Conservation (phyloP, 2,888 invertebrate species). For the Mimachlamys varia region DNA sequence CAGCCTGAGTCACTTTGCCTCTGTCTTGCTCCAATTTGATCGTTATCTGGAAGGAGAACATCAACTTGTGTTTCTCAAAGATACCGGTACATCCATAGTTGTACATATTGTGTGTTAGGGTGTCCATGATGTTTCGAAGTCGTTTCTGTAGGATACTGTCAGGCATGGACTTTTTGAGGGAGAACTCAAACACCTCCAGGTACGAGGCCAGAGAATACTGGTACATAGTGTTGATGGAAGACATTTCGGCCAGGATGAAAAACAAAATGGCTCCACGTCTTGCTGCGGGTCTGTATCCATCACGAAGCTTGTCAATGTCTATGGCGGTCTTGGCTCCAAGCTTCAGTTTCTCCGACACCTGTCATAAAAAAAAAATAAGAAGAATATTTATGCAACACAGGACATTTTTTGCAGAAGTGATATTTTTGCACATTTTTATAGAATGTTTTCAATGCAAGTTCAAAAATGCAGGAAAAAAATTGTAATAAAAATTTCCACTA, state of each 20-base stretch:
- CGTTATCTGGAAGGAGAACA: conserved; percentile 95
- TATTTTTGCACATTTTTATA: too few relatives aligned
- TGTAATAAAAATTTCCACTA: too few relatives aligned
- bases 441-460: too few relatives aligned
- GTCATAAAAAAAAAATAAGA: conserved; percentile 37
- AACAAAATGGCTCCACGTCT: conserved; percentile 94
- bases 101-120: conserved; percentile 93
- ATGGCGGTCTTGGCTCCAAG: conserved; percentile 89
- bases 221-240: conserved; percentile 94
- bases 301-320: conserved; percentile 92
- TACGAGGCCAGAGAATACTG: conserved; percentile 94
- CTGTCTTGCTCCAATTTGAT: conserved; percentile 90
- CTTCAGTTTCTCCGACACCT: conserved; percentile 89
- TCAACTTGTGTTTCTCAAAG: conserved; percentile 94
- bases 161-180: conserved; percentile 91
- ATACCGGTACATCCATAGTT: conserved; percentile 96
- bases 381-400: too few relatives aligned
- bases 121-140: conserved; percentile 91
- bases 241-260: conserved; percentile 95
- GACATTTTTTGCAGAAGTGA: too few relatives aligned
- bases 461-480: too few relatives aligned
- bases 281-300: conserved; percentile 93
- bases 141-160: conserved; percentile 90
- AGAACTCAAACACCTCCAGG: conserved; percentile 91
- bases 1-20: conserved; percentile 85